A percentile compares a stretch with the other conserved stretches of the same genome.
These are phyloP conservation scores for Glaucopsyche alexis DNA, from an alignment of 2,888 invertebrate species.

Conservation along the genomic window DNA sequence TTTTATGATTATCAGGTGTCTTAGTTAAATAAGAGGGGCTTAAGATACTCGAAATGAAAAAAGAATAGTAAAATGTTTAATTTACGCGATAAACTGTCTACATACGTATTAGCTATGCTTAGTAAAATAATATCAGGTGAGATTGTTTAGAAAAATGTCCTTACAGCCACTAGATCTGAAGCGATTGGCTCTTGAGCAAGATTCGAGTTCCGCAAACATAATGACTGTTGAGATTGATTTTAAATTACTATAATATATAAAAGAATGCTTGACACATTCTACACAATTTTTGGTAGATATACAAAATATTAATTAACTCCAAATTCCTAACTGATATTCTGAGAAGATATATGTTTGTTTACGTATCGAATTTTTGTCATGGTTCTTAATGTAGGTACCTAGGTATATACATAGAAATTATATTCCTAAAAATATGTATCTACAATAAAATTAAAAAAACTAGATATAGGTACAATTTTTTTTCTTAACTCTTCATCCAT, in stretches of 20 bases:
- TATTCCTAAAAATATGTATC: too few species aligned
- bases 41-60: too few species aligned
- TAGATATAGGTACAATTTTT: too few species aligned
- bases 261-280: conserved; percentile 29
- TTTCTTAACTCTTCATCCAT: too few species aligned
- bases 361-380: neutral
- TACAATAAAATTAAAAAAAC: too few species aligned
- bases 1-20: too few species aligned
- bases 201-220: conserved; percentile 34
- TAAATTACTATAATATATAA: conserved; percentile 33
- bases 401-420: too few species aligned
- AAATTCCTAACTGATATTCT: neutral
- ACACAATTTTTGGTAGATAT: conserved; percentile 5
- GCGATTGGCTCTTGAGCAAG: conserved; percentile 35
- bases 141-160: conserved; percentile 21
- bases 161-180: conserved; percentile 31
- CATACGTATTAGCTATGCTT: neutral
- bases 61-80: too few species aligned
- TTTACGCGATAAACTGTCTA: neutral
- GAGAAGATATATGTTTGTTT: neutral
- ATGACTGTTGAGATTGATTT: conserved; percentile 34
- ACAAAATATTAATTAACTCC: neutral
- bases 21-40: too few species aligned
- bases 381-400: too few species aligned
- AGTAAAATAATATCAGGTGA: neutral